Conservation (phyloP, 2,888 invertebrate genomes). For the Drosophila anceps region DNA sequence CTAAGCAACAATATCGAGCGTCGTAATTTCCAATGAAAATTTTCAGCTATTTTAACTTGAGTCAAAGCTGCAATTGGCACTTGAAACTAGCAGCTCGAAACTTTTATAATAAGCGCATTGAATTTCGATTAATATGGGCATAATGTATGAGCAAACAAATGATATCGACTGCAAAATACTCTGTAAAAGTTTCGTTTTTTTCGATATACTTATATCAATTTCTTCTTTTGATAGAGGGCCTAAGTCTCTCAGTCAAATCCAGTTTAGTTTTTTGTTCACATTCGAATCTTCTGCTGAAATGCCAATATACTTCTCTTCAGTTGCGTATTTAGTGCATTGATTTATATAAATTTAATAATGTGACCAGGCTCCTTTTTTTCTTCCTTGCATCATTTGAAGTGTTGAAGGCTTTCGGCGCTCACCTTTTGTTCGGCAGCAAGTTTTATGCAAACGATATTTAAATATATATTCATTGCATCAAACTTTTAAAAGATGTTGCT, state of each 20-base stretch:
- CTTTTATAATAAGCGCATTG: constrained; percentile 65
- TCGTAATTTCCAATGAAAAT: constrained; percentile 24
- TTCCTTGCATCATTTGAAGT: neutral
- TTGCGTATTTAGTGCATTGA: constrained; percentile 27
- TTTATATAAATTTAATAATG: constrained; percentile 67
- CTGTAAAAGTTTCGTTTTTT: neutral
- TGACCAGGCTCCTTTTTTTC: constrained; percentile 23
- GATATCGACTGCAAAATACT: neutral
- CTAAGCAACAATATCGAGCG: constrained; percentile 33
- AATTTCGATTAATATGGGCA: constrained; percentile 44
- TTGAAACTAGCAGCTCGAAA: constrained; percentile 32
- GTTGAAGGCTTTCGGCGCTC: neutral
- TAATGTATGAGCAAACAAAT: no score
- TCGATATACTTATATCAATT: neutral
- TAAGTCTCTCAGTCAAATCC: neutral
- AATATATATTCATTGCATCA: constrained; percentile 71
- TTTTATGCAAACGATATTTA: constrained; percentile 68
- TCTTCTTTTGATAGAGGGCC: neutral
- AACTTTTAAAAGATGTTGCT: constrained; percentile 39
- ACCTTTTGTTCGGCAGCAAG: constrained; percentile 32
- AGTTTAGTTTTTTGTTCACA: neutral
- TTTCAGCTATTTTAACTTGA: constrained; percentile 14
- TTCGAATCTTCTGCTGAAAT: neutral
- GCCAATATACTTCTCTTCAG: neutral
- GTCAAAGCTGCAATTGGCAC: constrained; percentile 35